Percentiles rank a stretch among this genome's conserved stretches.
phyloP scores from a whole-genome alignment of 2,113 vertebrate genomes.

The Dasyornis broadbenti region DNA sequence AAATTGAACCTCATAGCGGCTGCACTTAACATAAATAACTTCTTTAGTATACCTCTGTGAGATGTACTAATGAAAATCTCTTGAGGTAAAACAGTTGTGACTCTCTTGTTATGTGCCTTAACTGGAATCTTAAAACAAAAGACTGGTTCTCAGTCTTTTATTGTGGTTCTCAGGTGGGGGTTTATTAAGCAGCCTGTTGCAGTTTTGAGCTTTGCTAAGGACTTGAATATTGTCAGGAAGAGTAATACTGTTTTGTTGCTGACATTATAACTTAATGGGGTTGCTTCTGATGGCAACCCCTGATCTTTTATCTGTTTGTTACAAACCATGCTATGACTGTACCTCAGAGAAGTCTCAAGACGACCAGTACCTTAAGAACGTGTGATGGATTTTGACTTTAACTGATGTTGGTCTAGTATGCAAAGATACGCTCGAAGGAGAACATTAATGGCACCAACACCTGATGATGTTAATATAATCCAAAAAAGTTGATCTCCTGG shows the following conservation, averaged over 20 bases:
- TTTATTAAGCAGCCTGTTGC: neutral
- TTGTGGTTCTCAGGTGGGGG: too few relatives aligned
- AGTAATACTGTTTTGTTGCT: neutral
- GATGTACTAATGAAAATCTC: neutral
- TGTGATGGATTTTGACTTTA: neutral
- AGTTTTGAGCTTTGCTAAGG: neutral
- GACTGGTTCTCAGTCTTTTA: accelerated
- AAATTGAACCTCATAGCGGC: neutral
- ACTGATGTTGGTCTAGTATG: neutral
- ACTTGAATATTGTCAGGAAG: neutral
- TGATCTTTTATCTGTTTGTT: neutral
- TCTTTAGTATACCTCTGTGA: neutral
- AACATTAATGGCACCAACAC: neutral
- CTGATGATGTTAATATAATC: neutral
- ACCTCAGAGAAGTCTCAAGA: neutral
- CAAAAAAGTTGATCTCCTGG: neutral
- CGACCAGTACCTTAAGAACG: neutral
- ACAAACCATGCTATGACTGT: neutral
- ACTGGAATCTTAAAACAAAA: neutral
- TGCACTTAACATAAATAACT: neutral
- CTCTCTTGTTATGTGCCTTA: neutral
- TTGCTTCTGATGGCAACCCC: neutral
- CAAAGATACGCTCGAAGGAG: neutral
- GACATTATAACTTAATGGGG: neutral
- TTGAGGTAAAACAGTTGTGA: neutral